Base-by-base conservation (phyloP, 1,140 invertebrate species). In the Latrodectus geometricus region DNA sequence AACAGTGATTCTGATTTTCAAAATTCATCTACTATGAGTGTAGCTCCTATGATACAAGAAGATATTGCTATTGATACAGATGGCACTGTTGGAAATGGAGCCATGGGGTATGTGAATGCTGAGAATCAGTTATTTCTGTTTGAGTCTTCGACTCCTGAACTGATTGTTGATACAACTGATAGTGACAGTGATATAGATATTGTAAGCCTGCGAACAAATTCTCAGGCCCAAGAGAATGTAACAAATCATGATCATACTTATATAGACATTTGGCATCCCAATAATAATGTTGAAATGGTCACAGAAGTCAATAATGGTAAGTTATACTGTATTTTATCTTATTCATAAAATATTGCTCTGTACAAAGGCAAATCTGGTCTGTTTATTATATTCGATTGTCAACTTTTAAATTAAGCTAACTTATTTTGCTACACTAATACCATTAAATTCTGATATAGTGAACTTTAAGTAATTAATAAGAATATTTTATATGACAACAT, bases 161-260 rank as follows among this genome's bases (percentile, higher is more conserved):
- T 88, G 9, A 88, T 88, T 68, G 78, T 88, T 21, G 87, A 88
- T 48, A 88, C 87, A 11, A 81, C 87, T 11, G 87, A 88, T 50
- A 84, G 81, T 75, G 87, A 88, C 76, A 88, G 87, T 79, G 87
- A 88, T 50, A 88, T 88, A 23, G 87, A 88, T 74, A 88, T 88
- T 79, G 74, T 88, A 17, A 80, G 87, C 54, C 56, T 88, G 49
- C 75, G 86, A 76, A 77, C 86, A 70, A 86, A 86, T 61, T 65
- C 49, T 72, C 73, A 74, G 23, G 76, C 76, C 7, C 56, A 52
- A n/a, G 77, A 80, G n/a, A 80, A 66, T 79, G 56, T 65, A 50
- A 48, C 73, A 49, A 80, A 80, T 48, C 85, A 87, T 75, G 85
- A 87, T 56, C 85, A 87, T 56, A 87, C 76, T 8, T 87, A 87